phyloP scores from a whole-genome alignment of 2,113 vertebrate species.

The Siniperca chuatsi region DNA sequence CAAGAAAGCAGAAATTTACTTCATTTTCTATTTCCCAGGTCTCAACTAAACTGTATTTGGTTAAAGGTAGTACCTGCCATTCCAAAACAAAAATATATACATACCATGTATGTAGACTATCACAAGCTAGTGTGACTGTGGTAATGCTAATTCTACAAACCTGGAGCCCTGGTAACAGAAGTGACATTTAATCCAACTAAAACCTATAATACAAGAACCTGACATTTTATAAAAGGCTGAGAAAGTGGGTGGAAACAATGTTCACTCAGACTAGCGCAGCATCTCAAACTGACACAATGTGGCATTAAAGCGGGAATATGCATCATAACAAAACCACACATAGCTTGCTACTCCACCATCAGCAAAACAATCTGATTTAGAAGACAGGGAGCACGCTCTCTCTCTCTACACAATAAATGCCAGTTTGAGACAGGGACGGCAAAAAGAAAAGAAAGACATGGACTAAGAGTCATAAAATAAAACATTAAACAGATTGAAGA shows the following conservation, averaged over 20 bases:
- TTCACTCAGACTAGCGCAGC: neutral
- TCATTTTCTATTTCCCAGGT: neutral
- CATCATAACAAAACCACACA: constrained; percentile 36
- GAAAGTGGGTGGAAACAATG: constrained; percentile 36
- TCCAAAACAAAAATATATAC: neutral
- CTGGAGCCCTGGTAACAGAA: constrained; percentile 8
- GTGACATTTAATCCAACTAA: constrained; percentile 48
- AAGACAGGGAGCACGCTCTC: constrained; percentile 17
- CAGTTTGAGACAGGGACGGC: neutral
- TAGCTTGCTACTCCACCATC: neutral
- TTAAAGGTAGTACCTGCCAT: neutral
- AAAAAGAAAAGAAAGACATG: neutral
- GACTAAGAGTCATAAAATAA: neutral
- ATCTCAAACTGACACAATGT: constrained; percentile 26
- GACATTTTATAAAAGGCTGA: constrained; percentile 59
- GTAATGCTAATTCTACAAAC: constrained; percentile 13
- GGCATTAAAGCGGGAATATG: constrained; percentile 40
- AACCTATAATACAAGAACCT: constrained; percentile 34
- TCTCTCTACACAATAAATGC: constrained; percentile 33
- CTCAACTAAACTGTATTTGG: neutral
- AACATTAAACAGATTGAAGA: neutral
- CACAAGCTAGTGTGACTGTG: neutral
- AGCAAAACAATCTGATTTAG: constrained; percentile 31
- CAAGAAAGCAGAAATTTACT: neutral
- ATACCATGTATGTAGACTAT: neutral